Evolutionary conservation across 1,140 invertebrate species (phyloP).

Genomic region (Temnothorax curvispinosus): DNA sequence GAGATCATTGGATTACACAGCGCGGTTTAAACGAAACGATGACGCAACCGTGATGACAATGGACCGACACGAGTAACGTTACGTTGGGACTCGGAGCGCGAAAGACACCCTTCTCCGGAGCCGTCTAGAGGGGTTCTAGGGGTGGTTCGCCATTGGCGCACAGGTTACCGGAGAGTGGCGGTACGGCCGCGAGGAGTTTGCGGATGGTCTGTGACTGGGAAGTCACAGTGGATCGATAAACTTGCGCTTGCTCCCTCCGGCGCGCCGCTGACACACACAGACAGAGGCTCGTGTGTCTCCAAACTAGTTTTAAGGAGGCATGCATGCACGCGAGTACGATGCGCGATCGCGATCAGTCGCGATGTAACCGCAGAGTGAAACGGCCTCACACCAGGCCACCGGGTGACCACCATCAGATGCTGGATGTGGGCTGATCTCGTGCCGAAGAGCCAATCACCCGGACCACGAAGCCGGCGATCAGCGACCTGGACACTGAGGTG

Average conservation of each 20-base stretch:
- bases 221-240: conserved; percentile 80
- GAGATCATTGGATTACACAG: neutral
- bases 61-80: neutral
- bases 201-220: conserved; percentile 18
- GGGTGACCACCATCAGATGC: conserved; percentile 79
- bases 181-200: neutral
- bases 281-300: conserved; percentile 35
- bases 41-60: neutral
- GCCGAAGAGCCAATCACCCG: conserved; percentile 46
- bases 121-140: neutral
- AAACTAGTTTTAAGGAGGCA: conserved; percentile 78
- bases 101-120: conserved; percentile 11
- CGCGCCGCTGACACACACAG: conserved; percentile 74
- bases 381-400: conserved; percentile 82
- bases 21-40: neutral
- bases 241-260: conserved; percentile 42
- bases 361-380: conserved; percentile 84
- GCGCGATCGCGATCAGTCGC: conserved; percentile 82
- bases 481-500: conserved; percentile 25
- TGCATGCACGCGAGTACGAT: conserved; percentile 65
- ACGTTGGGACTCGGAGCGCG: neutral
- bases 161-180: neutral
- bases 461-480: conserved; percentile 36
- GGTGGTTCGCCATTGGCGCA: neutral
- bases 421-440: conserved; percentile 74